These are phyloP conservation scores for Pedionomus torquatus DNA, from an alignment of 2,113 vertebrate genomes.

Conservation along the genomic window DNA sequence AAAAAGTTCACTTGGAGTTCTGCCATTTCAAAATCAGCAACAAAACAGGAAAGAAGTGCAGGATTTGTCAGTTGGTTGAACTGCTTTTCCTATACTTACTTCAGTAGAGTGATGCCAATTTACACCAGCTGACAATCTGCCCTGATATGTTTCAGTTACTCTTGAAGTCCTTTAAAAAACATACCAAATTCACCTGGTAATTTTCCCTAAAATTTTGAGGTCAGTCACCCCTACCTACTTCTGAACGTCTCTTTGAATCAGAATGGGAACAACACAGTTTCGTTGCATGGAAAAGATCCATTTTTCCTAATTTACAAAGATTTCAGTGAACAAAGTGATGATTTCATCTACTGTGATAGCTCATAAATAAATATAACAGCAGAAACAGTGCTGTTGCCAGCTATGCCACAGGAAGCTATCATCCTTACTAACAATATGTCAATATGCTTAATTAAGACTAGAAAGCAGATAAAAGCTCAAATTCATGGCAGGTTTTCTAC, in stretches of 20 bases:
- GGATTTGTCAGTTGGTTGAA: not conserved
- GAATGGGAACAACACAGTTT: not conserved
- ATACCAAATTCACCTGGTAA: not conserved
- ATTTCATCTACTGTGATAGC: not conserved
- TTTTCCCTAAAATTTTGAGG: not conserved
- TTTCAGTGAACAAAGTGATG: not conserved
- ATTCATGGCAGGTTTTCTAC: not conserved
- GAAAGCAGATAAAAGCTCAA: not conserved
- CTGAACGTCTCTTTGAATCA: not conserved
- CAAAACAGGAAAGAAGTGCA: slow-evolving; percentile 8
- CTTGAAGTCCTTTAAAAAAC: not conserved
- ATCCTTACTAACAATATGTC: not conserved
- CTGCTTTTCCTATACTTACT: not conserved
- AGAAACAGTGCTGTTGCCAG: not conserved
- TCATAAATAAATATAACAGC: not conserved
- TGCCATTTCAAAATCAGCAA: slow-evolving; percentile 17
- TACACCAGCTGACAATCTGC: not conserved
- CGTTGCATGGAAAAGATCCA: not conserved
- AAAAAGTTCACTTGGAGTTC: not conserved
- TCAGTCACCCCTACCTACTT: not conserved
- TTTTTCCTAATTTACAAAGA: not conserved
- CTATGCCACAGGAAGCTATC: not conserved
- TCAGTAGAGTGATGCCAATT: not conserved
- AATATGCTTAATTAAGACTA: not conserved
- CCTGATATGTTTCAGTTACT: not conserved